Evolutionary conservation across 2,888 invertebrate species (phyloP).

Genomic region (Willowsia nigromaculata): DNA sequence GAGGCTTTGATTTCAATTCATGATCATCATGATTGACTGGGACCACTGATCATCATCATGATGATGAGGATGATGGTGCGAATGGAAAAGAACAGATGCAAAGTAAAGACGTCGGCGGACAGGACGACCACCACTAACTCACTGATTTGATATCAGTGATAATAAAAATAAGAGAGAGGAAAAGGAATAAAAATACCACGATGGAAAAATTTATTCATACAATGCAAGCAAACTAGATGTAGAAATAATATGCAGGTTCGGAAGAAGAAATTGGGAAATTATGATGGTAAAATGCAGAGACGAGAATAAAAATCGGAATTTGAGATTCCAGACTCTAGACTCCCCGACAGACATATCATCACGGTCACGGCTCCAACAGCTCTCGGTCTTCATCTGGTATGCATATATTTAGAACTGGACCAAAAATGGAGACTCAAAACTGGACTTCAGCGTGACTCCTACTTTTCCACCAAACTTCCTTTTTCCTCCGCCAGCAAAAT

Average conservation of each 20-base stretch:
- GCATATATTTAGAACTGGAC: constrained; percentile 36
- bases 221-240: constrained; percentile 24
- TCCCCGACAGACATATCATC: constrained; percentile 45
- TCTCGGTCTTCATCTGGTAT: background rate
- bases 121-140: constrained; percentile 17
- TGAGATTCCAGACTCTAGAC: constrained; percentile 30
- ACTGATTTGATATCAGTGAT: constrained; percentile 70
- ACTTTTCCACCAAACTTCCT: constrained; percentile 19
- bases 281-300: constrained; percentile 23
- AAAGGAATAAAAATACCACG: constrained; percentile 53
- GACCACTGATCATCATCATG: background rate
- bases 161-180: constrained; percentile 22
- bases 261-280: constrained; percentile 24
- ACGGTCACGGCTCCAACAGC: constrained; percentile 62
- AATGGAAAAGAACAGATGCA: constrained; percentile 66
- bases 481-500: constrained; percentile 58
- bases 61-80: background rate
- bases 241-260: constrained; percentile 36
- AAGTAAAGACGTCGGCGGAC: constrained; percentile 7
- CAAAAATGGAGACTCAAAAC: constrained; percentile 33
- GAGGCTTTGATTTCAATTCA: constrained; percentile 25
- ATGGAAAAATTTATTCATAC: constrained; percentile 60
- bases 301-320: constrained; percentile 57
- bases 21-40: constrained; percentile 2
- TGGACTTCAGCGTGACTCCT: constrained; percentile 11